Base-by-base conservation (phyloP, 2,888 invertebrate genomes). In the Aporophyla lueneburgensis region DNA sequence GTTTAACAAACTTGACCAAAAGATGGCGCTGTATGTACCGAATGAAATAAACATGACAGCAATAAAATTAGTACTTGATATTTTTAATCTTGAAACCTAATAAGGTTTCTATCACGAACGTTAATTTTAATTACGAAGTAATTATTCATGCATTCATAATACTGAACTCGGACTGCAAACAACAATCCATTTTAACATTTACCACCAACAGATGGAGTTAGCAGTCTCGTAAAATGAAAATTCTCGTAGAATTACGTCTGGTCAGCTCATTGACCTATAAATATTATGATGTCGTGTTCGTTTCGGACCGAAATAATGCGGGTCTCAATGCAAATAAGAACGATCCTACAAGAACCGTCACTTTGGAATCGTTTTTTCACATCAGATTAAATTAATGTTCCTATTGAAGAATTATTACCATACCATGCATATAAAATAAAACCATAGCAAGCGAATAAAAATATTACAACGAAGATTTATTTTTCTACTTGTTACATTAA, bases 151-250 rank as follows among this genome's bases (percentile, higher is more conserved):
- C 0, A 33, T 16, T 49, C n/a, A 27, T 16, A 33, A 53, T 16
- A 33, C 5, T 54, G 10, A 46, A 40, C 21, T 14, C 1, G 21
- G 19, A 46, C 2, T 46, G 14, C 16, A 21, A 73, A 24, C 0
- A 69, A 19, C 19, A 24, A 69, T 40, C 0, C 5, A 19, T 49
- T 6, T 12, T 53, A 24, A 9, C 0, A 9, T 33, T 65, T 5
- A 24, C 51, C 19, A n/a, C n/a, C 53, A 70, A 77, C 58, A 85
- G 85, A 85, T 85, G 80, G 80, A 63, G 69, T 2, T 70, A 76
- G 54, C 19, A 68, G 77, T 83, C n/a, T 27, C 16, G n/a, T 33
- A 53, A n/a, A 33, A 66, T 53, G 9, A 53, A 51, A 67, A 33
- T 10, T 66, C 12, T 51, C 27, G 12, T 24, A 49, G 5, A 46